phyloP scores from a whole-genome alignment of 2,888 invertebrate genomes.

The Napeogenes inachia region DNA sequence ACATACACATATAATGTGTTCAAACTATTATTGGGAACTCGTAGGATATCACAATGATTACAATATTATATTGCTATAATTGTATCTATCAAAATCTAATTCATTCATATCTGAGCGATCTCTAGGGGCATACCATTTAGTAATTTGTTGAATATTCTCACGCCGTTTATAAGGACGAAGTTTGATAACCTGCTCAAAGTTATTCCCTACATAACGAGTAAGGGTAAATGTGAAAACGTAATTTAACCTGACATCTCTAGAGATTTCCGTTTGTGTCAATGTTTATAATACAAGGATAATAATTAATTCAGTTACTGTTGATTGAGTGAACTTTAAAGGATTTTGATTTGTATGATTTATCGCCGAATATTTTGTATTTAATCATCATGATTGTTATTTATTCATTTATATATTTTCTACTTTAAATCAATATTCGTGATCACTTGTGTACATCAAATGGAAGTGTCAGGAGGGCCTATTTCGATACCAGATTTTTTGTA shows the following conservation, averaged over 20 bases:
- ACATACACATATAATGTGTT: too few relatives aligned
- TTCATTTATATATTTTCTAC: too few relatives aligned
- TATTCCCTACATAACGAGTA: slow-evolving; percentile 32
- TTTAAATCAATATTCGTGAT: too few relatives aligned
- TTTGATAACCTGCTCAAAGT: slow-evolving; percentile 38
- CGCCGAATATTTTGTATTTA: neutral
- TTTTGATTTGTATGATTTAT: neutral
- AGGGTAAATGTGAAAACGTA: slow-evolving; percentile 35
- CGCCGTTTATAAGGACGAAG: slow-evolving; percentile 39
- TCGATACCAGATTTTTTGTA: too few relatives aligned
- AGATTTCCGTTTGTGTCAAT: slow-evolving; percentile 27
- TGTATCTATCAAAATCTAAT: neutral
- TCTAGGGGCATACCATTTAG: slow-evolving; percentile 22
- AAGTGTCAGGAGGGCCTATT: too few relatives aligned
- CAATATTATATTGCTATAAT: neutral
- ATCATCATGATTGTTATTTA: too few relatives aligned
- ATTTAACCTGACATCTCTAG: slow-evolving; percentile 30
- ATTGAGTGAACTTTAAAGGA: slow-evolving; percentile 25
- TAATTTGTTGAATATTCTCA: slow-evolving; percentile 37
- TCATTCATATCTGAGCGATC: slow-evolving; percentile 16
- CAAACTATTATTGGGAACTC: too few relatives aligned
- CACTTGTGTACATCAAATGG: too few relatives aligned
- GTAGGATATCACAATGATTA: too few relatives aligned
- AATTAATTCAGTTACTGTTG: slow-evolving; percentile 29
- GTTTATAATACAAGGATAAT: slow-evolving; percentile 27